phyloP scores from a whole-genome alignment of 1,140 invertebrate genomes.

The Ptiloglossa arizonensis region DNA sequence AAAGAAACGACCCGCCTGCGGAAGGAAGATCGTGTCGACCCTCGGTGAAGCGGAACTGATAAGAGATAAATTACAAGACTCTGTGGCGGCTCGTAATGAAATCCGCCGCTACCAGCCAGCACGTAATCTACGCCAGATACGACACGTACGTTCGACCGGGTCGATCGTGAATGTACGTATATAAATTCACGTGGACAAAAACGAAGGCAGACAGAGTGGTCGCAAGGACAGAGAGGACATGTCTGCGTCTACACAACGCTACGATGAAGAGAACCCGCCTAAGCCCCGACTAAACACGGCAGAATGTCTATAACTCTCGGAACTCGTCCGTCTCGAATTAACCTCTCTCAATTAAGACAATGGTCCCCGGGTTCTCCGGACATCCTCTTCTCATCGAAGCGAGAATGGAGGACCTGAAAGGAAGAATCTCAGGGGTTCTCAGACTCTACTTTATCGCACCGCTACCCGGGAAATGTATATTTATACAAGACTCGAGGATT shows the following conservation, averaged over 20 bases:
- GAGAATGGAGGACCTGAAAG: constrained; percentile 54
- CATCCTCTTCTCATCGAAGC: constrained; percentile 61
- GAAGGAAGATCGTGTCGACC: too few relatives aligned
- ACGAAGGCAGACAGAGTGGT: not conserved
- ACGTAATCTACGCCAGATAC: too few relatives aligned
- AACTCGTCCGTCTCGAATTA: constrained; percentile 68
- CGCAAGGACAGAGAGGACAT: too few relatives aligned
- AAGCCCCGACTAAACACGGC: constrained; percentile 58
- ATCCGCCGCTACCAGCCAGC: constrained; percentile 8
- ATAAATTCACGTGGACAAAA: constrained; percentile 33
- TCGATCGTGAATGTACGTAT: not conserved
- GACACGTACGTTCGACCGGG: not conserved
- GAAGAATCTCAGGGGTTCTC: constrained; percentile 54
- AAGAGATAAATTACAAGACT: constrained; percentile 16
- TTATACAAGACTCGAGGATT: constrained; percentile 27
- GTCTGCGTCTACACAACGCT: constrained; percentile 19
- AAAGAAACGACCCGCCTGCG: too few relatives aligned
- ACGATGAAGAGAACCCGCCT: constrained; percentile 54
- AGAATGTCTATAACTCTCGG: constrained; percentile 62
- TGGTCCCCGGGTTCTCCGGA: constrained; percentile 60
- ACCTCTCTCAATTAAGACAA: constrained; percentile 70
- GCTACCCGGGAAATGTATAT: constrained; percentile 16
- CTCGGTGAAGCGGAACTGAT: too few relatives aligned
- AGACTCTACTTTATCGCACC: not conserved
- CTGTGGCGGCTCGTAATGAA: not conserved